Evolutionary conservation across 1,140 invertebrate species (phyloP).

Genomic region (Bombyx mandarina): DNA sequence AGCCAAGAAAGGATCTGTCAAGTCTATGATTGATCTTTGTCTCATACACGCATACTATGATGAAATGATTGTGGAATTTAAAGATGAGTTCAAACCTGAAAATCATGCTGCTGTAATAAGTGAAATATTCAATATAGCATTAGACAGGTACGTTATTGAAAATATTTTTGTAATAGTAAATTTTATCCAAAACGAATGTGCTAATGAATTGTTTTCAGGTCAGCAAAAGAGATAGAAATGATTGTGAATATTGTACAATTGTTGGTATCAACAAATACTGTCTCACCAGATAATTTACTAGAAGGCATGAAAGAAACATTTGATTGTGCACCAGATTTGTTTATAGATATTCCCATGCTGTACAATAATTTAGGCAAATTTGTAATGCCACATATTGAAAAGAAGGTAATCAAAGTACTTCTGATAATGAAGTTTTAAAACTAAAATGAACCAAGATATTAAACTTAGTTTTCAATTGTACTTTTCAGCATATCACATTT

Average conservation of each 20-base stretch:
- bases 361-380: slow-evolving; percentile 54
- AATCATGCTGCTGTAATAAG: slow-evolving; percentile 44
- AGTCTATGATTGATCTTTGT: slow-evolving; percentile 34
- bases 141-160: slow-evolving; percentile 40
- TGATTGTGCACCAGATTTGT: slow-evolving; percentile 47
- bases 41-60: slow-evolving; percentile 39
- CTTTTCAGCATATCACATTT: slow-evolving; percentile 53
- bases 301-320: slow-evolving; percentile 44
- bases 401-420: slow-evolving; percentile 33
- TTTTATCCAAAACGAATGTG: not conserved
- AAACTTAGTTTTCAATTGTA: slow-evolving; percentile 6
- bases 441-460: not conserved
- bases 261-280: slow-evolving; percentile 35
- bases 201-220: slow-evolving; percentile 19
- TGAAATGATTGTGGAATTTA: slow-evolving; percentile 34
- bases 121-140: slow-evolving; percentile 44
- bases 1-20: slow-evolving; percentile 33
- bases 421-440: no score
- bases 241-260: slow-evolving; percentile 37
- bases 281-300: slow-evolving; percentile 42
- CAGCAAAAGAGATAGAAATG: slow-evolving; percentile 35
- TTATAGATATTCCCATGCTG: slow-evolving; percentile 60
- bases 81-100: slow-evolving; percentile 29
- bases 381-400: slow-evolving; percentile 49
- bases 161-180: not conserved